Evolutionary conservation across 2,797 vertebrate species (phyloP), one percentile per base, ranked within the genome.

Genomic region (Molossus molossus): DNA sequence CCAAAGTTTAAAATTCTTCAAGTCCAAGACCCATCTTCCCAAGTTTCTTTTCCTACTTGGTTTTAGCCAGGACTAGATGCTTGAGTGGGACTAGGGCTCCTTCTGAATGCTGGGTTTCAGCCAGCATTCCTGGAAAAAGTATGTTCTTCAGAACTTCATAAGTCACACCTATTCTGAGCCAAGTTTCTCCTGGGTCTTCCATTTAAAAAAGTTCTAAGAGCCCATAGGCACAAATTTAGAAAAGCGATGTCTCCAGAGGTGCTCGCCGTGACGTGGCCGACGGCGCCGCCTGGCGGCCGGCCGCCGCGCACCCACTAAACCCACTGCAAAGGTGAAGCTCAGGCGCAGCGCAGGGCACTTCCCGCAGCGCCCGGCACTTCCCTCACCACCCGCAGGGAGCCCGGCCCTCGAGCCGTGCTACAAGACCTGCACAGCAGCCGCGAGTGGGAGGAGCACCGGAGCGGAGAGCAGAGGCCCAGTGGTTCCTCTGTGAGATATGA

Each of bases 381-480:
- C 99, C 99, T 86, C 99, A 99, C 90, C 98, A 99, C 97, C 99
- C 40, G 40, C 40, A 45, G 40, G 40, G 40, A 5, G 40, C 40
- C 40, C 40, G 40, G 40, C 40, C 40, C 6, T 5, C 40, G 40
- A 45, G 40, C 40, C 3, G 40, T 45, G 40, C 40, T 45, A 45
- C 40, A 99, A 94, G 97, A 99, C 98, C 99, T 99, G 97, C 12
- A 96, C 27, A 98, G 97, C 92, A 99, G 99, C 96, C 98, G 64
- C 20, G 98, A 98, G 21, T 99, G 99, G 99, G 99, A 99, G 97
- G 98, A 97, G n/a, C 95, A 81, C 40, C 87, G 72, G 60, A 94
- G 96, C 81, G 40, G 40, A 45, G 40, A 45, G 12, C 89, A 0
- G 86, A 97, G 8, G 62, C 53, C 29, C 98, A 99, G 99, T 99